phyloP scores from a whole-genome alignment of 2,113 vertebrate genomes.

The Vanacampus margaritifer region DNA sequence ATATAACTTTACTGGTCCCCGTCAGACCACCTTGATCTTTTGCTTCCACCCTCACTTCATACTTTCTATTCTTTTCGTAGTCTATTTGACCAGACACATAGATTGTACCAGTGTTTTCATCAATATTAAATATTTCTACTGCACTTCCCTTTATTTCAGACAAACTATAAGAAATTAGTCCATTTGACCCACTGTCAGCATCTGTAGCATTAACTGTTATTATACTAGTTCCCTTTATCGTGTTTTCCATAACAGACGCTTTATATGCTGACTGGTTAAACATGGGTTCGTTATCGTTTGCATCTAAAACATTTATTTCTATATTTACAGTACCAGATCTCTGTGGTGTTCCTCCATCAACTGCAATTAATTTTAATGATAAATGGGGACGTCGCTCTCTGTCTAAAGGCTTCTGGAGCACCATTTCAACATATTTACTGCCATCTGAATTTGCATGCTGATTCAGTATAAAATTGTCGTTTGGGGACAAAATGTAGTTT shows the following conservation, averaged over 20 bases:
- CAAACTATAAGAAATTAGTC: not conserved
- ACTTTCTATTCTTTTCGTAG: conserved; percentile 41
- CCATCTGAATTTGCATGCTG: conserved; percentile 62
- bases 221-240: conserved; percentile 52
- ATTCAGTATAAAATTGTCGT: conserved; percentile 61
- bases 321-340: conserved; percentile 66
- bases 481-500: conserved; percentile 63
- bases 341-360: conserved; percentile 70
- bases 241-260: conserved; percentile 63
- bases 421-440: conserved; percentile 65
- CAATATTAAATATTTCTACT: conserved; percentile 10
- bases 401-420: conserved; percentile 68
- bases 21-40: conserved; percentile 46
- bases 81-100: conserved; percentile 26
- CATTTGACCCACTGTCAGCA: conserved; percentile 49
- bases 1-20: conserved; percentile 43
- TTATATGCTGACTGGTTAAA: conserved; percentile 61
- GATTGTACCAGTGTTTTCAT: conserved; percentile 34
- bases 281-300: conserved; percentile 41
- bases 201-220: conserved; percentile 66
- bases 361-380: conserved; percentile 63
- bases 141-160: not conserved
- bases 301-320: conserved; percentile 59
- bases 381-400: conserved; percentile 54
- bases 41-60: conserved; percentile 47